phyloP scores from a whole-genome alignment of 2,888 invertebrate species.

The Blera fallax region DNA sequence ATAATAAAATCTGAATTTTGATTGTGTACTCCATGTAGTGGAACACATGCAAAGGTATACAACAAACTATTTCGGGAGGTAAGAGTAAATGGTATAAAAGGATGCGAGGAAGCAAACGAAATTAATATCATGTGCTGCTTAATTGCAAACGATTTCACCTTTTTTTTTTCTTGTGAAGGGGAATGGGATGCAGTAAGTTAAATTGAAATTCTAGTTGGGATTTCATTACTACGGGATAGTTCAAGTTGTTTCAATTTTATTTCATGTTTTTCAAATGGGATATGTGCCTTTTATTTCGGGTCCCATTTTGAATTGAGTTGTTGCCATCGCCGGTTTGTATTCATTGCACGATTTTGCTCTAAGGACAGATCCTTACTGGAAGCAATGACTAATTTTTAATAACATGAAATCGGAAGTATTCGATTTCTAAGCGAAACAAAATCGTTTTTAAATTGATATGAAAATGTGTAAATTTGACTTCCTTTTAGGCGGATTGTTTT shows the following conservation, averaged over 20 bases:
- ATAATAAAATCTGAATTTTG: conserved; percentile 71
- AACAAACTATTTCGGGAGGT: conserved; percentile 29
- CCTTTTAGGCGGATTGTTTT: no score
- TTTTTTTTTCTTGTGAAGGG: conserved; percentile 3
- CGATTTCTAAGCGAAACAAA: no score
- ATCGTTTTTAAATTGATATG: no score
- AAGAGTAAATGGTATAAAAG: conserved; percentile 40
- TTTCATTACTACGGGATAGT: not conserved
- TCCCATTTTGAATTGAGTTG: no score
- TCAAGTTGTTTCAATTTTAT: not conserved
- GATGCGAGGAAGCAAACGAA: conserved; percentile 36
- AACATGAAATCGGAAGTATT: no score
- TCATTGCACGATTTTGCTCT: no score
- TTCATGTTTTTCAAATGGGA: not conserved
- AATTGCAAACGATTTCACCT: conserved; percentile 62
- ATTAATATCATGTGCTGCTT: conserved; percentile 64
- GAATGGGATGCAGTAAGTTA: not conserved
- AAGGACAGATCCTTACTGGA: no score
- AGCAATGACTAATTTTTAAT: no score
- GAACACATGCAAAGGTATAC: conserved; percentile 27
- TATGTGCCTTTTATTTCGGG: not conserved
- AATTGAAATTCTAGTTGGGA: not conserved
- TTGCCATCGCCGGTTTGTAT: no score
- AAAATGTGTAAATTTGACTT: no score
- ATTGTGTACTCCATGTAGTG: conserved; percentile 57